These are phyloP conservation scores for Catostomus latipinnis DNA, from an alignment of 2,797 vertebrate species.

Conservation along the genomic window DNA sequence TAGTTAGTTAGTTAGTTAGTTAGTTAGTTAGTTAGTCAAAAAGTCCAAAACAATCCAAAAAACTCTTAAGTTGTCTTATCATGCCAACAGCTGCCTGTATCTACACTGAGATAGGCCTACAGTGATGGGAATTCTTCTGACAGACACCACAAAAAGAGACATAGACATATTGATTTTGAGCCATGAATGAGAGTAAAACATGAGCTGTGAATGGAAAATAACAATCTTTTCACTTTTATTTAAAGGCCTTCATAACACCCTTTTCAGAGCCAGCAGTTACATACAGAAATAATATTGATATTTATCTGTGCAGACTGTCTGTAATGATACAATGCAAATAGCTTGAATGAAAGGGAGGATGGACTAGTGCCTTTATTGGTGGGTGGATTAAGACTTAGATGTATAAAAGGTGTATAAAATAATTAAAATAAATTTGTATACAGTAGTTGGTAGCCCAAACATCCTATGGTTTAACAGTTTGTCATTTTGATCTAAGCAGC, in stretches of 20 bases:
- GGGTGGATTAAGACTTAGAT: background rate
- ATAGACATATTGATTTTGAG: constrained; percentile 10
- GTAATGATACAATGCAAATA: background rate
- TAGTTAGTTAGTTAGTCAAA: too few species aligned
- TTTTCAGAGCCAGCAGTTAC: background rate
- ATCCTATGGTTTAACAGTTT: background rate
- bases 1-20: too few species aligned
- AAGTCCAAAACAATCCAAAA: too few species aligned
- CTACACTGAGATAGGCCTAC: background rate
- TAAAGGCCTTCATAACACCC: constrained; percentile 1
- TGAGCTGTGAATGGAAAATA: constrained; percentile 12
- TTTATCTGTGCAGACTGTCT: constrained; percentile 20
- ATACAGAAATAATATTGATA: constrained; percentile 17
- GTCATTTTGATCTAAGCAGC: background rate
- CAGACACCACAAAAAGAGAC: background rate
- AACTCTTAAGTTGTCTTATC: background rate
- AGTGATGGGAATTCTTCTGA: background rate
- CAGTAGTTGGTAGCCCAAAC: background rate
- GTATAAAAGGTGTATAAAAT: background rate
- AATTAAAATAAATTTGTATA: background rate
- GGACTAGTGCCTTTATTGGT: background rate
- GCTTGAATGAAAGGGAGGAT: constrained; percentile 22
- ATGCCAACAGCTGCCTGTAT: background rate
- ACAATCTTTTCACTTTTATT: constrained; percentile 9
- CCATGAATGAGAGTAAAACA: background rate